phyloP scores from a whole-genome alignment of 1,140 invertebrate species.

The Leptinotarsa undecemlineata region DNA sequence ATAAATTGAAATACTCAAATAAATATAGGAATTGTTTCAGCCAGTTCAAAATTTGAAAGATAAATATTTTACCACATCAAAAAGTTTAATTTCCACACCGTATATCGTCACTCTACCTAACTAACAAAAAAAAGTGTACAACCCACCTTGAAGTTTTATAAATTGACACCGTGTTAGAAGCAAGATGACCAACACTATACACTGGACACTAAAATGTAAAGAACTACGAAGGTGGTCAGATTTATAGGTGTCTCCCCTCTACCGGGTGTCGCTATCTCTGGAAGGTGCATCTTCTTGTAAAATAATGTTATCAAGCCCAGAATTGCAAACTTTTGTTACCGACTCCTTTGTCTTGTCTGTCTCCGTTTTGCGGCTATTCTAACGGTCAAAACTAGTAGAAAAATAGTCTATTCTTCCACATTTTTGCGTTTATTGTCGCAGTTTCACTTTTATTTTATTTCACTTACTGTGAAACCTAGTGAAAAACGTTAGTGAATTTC shows the following conservation, averaged over 20 bases:
- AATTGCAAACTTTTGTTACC: background rate
- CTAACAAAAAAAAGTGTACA: background rate
- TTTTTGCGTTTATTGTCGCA: too few species aligned
- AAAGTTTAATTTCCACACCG: too few species aligned
- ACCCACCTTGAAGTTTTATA: constrained; percentile 12
- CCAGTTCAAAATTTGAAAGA: too few species aligned
- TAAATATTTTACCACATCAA: too few species aligned
- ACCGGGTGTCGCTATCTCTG: background rate
- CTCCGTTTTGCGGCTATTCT: background rate
- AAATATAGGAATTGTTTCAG: too few species aligned
- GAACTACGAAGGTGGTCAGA: constrained; percentile 29
- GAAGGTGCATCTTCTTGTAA: constrained; percentile 21
- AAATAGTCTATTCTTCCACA: too few species aligned
- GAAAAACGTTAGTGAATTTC: too few species aligned
- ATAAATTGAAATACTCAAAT: too few species aligned
- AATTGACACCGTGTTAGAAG: constrained; percentile 5
- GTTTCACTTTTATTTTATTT: too few species aligned
- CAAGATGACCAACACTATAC: constrained; percentile 33
- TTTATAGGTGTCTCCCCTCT: constrained; percentile 40
- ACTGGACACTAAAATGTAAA: constrained; percentile 41
- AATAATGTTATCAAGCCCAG: constrained; percentile 15
- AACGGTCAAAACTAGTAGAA: too few species aligned
- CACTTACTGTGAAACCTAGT: too few species aligned
- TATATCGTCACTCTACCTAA: background rate
- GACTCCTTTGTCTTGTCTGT: background rate